Evolutionary conservation across 53 echinoderm and acorn worm species (phyloP).

Genomic region (Hippasteria phrygiana): DNA sequence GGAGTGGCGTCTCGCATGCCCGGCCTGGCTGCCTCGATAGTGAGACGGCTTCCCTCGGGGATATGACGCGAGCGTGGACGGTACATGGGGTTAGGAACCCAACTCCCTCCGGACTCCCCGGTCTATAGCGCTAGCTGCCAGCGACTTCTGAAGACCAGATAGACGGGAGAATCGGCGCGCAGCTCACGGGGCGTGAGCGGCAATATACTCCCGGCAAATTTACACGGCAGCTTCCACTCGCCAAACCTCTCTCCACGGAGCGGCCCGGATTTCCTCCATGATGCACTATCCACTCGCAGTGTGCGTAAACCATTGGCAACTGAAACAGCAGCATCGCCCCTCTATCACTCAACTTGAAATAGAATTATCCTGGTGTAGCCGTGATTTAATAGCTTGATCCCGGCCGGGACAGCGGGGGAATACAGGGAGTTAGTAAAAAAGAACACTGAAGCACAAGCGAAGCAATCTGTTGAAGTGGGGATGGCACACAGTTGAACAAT

Average conservation of each 20-base stretch:
- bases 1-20: not conserved
- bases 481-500: not conserved
- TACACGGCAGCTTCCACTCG: constrained; percentile 5
- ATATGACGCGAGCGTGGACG: too few relatives aligned
- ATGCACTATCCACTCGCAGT: constrained; percentile 17
- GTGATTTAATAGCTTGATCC: constrained; percentile 59
- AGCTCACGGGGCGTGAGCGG: constrained; percentile 30
- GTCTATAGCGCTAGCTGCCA: not conserved
- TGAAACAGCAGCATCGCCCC: constrained; percentile 35
- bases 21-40: not conserved
- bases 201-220: constrained; percentile 44
- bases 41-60: not conserved
- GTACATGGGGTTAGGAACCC: not conserved
- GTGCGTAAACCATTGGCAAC: not conserved
- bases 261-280: not conserved
- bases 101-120: not conserved
- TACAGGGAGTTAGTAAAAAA: not conserved
- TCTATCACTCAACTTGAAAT: constrained; percentile 51
- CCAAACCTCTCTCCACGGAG: not conserved
- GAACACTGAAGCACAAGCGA: not conserved
- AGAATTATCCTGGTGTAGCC: constrained; percentile 25
- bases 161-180: not conserved
- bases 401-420: constrained; percentile 28
- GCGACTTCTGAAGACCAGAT: not conserved
- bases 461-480: constrained; percentile 56